phyloP scores from a whole-genome alignment of 2,113 vertebrate species.

The Hiodon tergisus region DNA sequence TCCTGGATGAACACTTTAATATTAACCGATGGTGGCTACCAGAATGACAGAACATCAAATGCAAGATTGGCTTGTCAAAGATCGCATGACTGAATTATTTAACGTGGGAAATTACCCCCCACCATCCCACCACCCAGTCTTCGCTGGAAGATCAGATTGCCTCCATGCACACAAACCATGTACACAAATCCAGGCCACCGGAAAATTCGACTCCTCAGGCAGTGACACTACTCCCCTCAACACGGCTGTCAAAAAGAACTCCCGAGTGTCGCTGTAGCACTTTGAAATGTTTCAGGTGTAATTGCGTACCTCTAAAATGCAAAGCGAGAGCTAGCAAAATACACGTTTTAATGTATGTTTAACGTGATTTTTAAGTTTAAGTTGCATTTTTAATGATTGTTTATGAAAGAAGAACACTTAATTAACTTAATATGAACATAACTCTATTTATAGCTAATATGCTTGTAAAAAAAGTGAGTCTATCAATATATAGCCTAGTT shows the following conservation, averaged over 20 bases:
- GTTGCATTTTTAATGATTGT: too few relatives aligned
- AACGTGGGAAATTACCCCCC: not conserved
- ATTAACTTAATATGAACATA: not conserved
- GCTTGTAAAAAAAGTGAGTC: too few relatives aligned
- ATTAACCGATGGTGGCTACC: not conserved
- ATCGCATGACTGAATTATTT: not conserved
- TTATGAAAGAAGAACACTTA: not conserved
- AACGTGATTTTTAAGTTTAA: not conserved
- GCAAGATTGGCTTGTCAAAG: conserved; percentile 11
- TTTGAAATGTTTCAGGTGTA: not conserved
- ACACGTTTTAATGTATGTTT: not conserved
- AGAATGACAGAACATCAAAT: conserved; percentile 28
- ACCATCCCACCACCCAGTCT: not conserved
- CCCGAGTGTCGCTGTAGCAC: not conserved
- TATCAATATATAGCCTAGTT: too few relatives aligned
- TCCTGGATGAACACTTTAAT: too few relatives aligned
- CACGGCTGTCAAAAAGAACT: conserved; percentile 30
- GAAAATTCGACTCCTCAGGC: conserved; percentile 34
- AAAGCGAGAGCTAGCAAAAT: not conserved
- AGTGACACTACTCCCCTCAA: conserved; percentile 3
- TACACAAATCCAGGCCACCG: conserved; percentile 32
- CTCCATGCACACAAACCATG: conserved; percentile 10
- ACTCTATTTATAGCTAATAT: too few relatives aligned
- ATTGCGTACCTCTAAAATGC: not conserved
- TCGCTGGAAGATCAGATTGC: conserved; percentile 21